Evolutionary conservation across 2,113 vertebrate genomes (phyloP).

Genomic region (Gulo gulo): DNA sequence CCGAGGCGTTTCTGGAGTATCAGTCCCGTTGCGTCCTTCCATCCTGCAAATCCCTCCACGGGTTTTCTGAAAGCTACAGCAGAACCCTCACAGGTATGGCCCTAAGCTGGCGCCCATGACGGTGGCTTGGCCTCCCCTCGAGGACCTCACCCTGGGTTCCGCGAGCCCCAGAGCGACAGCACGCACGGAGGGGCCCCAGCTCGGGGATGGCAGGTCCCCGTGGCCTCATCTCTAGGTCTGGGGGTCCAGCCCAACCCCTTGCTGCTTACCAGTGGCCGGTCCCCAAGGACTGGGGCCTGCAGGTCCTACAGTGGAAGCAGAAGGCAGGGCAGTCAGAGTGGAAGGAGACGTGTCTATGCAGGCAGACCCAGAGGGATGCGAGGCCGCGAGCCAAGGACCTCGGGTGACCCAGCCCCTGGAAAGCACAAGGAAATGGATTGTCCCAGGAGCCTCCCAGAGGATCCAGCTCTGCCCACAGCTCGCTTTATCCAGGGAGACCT

Average conservation of each 20-base stretch:
- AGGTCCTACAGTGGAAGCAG: too few relatives aligned
- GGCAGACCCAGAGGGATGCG: rapidly evolving
- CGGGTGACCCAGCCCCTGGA: rapidly evolving
- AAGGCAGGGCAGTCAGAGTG: neutral
- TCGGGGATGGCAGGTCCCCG: rapidly evolving
- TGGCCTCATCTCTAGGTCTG: neutral
- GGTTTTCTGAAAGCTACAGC: neutral
- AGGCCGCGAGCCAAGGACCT: rapidly evolving
- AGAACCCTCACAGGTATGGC: rapidly evolving
- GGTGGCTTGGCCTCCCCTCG: rapidly evolving
- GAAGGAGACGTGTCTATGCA: rapidly evolving
- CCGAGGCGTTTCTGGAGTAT: rapidly evolving
- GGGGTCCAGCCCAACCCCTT: neutral
- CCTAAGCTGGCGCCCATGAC: rapidly evolving
- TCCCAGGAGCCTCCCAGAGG: neutral
- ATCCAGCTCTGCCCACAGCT: too few relatives aligned
- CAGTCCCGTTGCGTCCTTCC: neutral
- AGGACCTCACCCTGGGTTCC: rapidly evolving
- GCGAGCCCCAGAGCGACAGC: rapidly evolving
- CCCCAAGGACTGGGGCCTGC: rapidly evolving
- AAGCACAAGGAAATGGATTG: neutral
- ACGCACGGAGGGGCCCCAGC: rapidly evolving
- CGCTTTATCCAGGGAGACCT: neutral
- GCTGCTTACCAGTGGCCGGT: neutral
- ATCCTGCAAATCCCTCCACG: rapidly evolving